These are phyloP conservation scores for Rissa tridactyla DNA, from an alignment of 2,113 vertebrate species.

Conservation along the genomic window DNA sequence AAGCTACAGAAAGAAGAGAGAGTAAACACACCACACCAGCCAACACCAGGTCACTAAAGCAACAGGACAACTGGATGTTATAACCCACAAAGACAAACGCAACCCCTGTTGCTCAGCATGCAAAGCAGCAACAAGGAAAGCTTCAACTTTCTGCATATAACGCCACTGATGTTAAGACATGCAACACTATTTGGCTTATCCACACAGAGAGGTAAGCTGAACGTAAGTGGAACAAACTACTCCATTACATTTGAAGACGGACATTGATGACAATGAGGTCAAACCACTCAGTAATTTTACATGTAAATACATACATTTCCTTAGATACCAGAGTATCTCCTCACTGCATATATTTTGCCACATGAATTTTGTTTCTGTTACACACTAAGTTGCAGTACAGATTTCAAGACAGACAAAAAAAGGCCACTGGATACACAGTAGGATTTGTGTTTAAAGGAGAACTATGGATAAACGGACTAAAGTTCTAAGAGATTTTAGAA, in stretches of 20 bases:
- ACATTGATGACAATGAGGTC: conserved; percentile 38
- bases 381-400: not conserved
- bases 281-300: not conserved
- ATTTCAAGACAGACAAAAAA: not conserved
- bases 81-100: not conserved
- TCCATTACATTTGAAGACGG: not conserved
- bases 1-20: conserved; percentile 86
- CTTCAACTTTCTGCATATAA: not conserved
- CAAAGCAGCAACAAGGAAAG: conserved; percentile 37
- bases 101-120: conserved; percentile 46
- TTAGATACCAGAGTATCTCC: not conserved
- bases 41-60: conserved; percentile 17
- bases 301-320: not conserved
- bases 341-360: not conserved
- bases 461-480: not conserved
- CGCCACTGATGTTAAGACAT: conserved; percentile 13
- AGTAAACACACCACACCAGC: conserved; percentile 73
- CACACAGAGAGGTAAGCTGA: not conserved
- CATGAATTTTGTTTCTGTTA: not conserved
- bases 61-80: not conserved
- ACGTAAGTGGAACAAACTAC: not conserved
- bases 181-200: not conserved
- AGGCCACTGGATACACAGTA: not conserved
- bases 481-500: not conserved
- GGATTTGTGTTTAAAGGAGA: not conserved